These are phyloP conservation scores for Craterocephalus amniculus DNA, from an alignment of 2,797 vertebrate species.

Conservation along the genomic window DNA sequence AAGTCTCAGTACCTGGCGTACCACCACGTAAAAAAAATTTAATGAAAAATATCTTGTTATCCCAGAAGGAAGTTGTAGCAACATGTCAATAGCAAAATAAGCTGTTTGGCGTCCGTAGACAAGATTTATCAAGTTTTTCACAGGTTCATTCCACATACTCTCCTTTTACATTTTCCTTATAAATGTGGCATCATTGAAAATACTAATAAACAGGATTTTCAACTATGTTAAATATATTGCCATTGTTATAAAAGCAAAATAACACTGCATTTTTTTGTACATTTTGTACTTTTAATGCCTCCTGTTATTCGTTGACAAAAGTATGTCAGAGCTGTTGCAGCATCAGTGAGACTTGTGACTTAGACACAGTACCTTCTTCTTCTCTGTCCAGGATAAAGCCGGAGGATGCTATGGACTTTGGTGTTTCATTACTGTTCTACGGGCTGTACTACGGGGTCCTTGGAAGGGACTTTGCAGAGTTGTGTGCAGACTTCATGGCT, in stretches of 20 bases:
- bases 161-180: not conserved
- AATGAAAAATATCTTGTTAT: not conserved
- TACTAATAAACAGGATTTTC: not conserved
- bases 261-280: too few relatives aligned
- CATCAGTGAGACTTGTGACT: not conserved
- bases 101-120: too few relatives aligned
- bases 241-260: not conserved
- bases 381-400: constrained; percentile 90
- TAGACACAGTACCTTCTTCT: constrained; percentile 2
- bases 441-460: constrained; percentile 97
- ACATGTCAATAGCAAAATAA: too few relatives aligned
- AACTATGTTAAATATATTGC: not conserved
- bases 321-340: not conserved
- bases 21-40: too few relatives aligned
- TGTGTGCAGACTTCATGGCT: constrained; percentile 99
- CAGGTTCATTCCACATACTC: too few relatives aligned
- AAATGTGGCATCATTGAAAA: not conserved
- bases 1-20: too few relatives aligned
- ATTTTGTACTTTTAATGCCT: not conserved
- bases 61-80: not conserved
- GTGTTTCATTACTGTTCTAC: constrained; percentile 96
- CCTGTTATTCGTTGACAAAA: not conserved
- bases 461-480: constrained; percentile 97
- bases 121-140: too few relatives aligned
- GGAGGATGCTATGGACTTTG: constrained; percentile 98